Percentiles rank a stretch among this genome's conserved stretches.
Conservation (phyloP, 1,140 invertebrate genomes). For the Conus ventricosus region DNA sequence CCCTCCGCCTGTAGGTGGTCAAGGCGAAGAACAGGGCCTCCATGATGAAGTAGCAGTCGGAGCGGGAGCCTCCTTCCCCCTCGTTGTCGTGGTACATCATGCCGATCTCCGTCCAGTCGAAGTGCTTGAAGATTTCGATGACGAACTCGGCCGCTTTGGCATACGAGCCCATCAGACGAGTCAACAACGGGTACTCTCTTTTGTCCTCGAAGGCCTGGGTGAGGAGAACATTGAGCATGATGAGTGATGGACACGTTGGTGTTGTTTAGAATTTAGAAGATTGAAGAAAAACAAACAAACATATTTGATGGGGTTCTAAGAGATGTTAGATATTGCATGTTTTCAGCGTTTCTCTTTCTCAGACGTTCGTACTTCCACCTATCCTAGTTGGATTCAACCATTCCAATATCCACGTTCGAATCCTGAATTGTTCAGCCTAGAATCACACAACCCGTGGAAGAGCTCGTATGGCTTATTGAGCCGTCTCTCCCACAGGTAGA, state of each 20-base stretch:
- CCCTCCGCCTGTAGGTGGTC: slow-evolving; percentile 46
- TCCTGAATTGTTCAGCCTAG: too few species aligned
- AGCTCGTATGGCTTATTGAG: too few species aligned
- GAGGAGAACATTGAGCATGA: too few species aligned
- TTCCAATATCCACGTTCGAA: too few species aligned
- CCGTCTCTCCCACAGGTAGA: too few species aligned
- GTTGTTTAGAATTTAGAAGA: not conserved
- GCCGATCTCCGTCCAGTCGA: slow-evolving; percentile 84
- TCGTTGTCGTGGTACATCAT: slow-evolving; percentile 67
- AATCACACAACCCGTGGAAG: too few species aligned
- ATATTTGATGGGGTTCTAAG: too few species aligned
- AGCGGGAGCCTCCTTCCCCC: slow-evolving; percentile 38
- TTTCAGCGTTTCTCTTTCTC: too few species aligned
- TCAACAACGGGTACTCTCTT: slow-evolving; percentile 39
- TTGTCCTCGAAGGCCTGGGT: slow-evolving; percentile 43
- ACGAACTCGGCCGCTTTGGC: slow-evolving; percentile 83
- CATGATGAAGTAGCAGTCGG: slow-evolving; percentile 62
- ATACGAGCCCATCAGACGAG: slow-evolving; percentile 48
- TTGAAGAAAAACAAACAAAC: too few species aligned
- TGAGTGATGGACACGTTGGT: not conserved
- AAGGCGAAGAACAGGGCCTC: slow-evolving; percentile 59
- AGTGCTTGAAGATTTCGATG: slow-evolving; percentile 80
- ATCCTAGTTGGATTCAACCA: too few species aligned
- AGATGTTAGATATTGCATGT: too few species aligned
- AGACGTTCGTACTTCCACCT: too few species aligned